Base-by-base conservation (phyloP, 2,888 invertebrate species). In the Globia sparganii region DNA sequence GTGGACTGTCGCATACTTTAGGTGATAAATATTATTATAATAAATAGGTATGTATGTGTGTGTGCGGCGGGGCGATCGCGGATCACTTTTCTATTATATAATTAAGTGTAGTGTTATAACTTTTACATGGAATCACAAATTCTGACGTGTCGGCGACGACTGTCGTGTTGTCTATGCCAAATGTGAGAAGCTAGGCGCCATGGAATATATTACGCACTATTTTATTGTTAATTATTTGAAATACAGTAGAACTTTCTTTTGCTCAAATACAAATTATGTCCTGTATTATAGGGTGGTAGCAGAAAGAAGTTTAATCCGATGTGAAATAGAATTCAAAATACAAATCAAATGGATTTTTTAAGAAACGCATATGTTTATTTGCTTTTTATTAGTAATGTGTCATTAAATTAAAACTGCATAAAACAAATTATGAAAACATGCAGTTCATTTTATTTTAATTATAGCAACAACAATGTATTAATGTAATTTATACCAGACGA, bases 101-200 rank as follows among this genome's bases (percentile, higher is more conserved):
- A 92, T 92, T 95, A 96, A 96, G 95, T 91, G 96, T 96, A 96
- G 96, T 94, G 94, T 94, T 94, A 93, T 90, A 90, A 93, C 93
- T 96, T 96, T 95, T 95, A 96, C 96, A 96, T 92, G 91, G 94
- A 94, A 96, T 96, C 95, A 95, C 94, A 96, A 95, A 94, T 92
- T 87, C 91, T 92, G 93, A 93, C 91, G 89, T 91, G 90, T 91
- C 91, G 92, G 90, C 87, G 86, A 84, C 86, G 77, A 84, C 87
- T 88, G 93, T 91, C 92, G 93, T 91, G 91, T 91, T 90, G 90
- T 91, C 91, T 87, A 82, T 87, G 89, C 85, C 78, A 73, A 70
- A 58, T 87, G 72, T 84, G 71, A 70, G 72, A 58, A 59, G 62
- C 71, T 83, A 77, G 80, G 86, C 87, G 89, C 86, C 89, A 78